Evolutionary conservation across 2,888 invertebrate species (phyloP).

Genomic region (Nomada flava): DNA sequence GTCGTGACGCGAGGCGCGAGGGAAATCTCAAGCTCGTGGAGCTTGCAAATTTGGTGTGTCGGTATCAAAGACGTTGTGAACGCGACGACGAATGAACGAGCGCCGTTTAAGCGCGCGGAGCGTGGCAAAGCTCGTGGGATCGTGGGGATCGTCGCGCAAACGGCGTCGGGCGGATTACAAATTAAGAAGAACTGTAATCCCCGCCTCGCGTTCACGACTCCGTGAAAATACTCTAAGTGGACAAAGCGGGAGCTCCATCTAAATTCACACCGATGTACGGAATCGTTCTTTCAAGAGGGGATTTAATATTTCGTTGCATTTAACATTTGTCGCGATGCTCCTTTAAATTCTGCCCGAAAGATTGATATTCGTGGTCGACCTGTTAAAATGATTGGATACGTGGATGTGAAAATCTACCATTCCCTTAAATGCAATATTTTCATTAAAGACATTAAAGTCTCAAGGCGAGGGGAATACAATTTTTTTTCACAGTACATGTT

Average conservation of each 20-base stretch:
- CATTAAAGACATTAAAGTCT: too few species aligned
- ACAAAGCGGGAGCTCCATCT: constrained; percentile 30
- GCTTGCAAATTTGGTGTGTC: constrained; percentile 33
- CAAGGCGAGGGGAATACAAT: not conserved
- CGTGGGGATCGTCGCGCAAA: constrained; percentile 41
- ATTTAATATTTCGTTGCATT: not conserved
- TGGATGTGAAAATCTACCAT: too few species aligned
- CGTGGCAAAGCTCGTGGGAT: constrained; percentile 43
- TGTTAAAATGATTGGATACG: too few species aligned
- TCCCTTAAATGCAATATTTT: too few species aligned
- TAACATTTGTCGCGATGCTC: too few species aligned
- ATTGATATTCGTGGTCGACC: not conserved
- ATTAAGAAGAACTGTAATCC: constrained; percentile 66
- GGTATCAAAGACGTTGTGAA: constrained; percentile 40
- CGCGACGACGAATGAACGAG: constrained; percentile 21
- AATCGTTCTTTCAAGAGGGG: not conserved
- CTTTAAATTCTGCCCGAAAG: not conserved
- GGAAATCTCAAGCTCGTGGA: constrained; percentile 19
- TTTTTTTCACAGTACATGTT: not conserved
- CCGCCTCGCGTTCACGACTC: constrained; percentile 33
- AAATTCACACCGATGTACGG: constrained; percentile 9
- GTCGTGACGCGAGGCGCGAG: not conserved
- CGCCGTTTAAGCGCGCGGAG: constrained; percentile 28
- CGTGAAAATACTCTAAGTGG: constrained; percentile 25
- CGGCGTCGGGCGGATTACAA: constrained; percentile 60